phyloP scores from a whole-genome alignment of 2,797 vertebrate genomes.

The Peromyscus nudipes region DNA sequence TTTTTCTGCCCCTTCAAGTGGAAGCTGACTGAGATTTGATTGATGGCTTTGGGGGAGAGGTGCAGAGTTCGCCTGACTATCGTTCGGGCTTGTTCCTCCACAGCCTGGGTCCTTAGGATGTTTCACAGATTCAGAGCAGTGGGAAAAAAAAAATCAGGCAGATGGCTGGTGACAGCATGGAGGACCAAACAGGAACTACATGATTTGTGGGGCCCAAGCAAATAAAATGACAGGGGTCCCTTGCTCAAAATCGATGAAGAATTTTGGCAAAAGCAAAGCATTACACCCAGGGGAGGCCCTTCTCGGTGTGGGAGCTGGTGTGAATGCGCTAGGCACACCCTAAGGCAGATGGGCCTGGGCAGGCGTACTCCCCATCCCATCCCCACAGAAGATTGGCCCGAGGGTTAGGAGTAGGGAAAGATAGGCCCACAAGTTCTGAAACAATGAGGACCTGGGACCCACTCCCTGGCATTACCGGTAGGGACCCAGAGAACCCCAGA shows the following conservation, averaged over 20 bases:
- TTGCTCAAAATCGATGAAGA: slow-evolving; percentile 27
- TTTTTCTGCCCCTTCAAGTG: slow-evolving; percentile 37
- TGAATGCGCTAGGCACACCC: neutral
- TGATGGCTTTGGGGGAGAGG: neutral
- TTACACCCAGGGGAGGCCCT: neutral
- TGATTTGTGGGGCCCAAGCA: neutral
- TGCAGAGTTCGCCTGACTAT: rapidly evolving
- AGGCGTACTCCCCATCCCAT: neutral
- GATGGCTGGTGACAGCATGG: neutral
- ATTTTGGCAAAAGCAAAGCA: slow-evolving; percentile 17
- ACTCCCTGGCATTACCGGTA: neutral
- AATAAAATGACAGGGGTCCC: neutral
- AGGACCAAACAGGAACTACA: neutral
- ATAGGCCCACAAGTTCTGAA: neutral
- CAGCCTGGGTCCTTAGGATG: neutral
- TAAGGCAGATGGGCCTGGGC: neutral
- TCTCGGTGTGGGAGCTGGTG: neutral
- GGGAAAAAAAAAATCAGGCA: neutral
- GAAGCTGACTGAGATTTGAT: slow-evolving; percentile 17
- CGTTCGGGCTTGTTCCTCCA: neutral
- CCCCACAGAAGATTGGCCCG: neutral
- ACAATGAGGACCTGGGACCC: neutral
- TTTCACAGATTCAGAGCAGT: neutral
- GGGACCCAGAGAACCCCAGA: neutral
- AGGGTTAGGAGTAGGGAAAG: neutral